Evolutionary conservation across 2,888 invertebrate species (phyloP).

Genomic region (Spicauda simplicius): DNA sequence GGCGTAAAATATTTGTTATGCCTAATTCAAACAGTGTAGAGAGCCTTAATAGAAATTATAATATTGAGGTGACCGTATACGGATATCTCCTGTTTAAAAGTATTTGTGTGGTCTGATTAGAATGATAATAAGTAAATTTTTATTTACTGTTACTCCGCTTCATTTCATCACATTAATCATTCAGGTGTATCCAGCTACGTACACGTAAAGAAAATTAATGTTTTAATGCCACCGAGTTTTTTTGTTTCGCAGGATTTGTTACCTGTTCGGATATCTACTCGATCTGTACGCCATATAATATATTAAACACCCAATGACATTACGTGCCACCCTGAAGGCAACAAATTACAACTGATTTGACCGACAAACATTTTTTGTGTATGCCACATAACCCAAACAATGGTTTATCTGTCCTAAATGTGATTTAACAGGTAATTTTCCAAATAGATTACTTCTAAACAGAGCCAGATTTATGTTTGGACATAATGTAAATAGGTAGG

Average conservation of each 20-base stretch:
- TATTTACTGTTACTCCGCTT: background rate
- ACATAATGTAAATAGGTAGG: slow-evolving; percentile 81
- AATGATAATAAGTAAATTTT: background rate
- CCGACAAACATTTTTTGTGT: slow-evolving; percentile 78
- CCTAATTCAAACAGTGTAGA: slow-evolving; percentile 31
- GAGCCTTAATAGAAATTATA: slow-evolving; percentile 22
- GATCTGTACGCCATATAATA: slow-evolving; percentile 59
- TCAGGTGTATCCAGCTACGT: background rate
- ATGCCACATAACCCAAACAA: slow-evolving; percentile 74
- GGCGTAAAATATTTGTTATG: slow-evolving; percentile 51
- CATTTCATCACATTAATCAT: background rate
- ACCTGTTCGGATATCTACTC: slow-evolving; percentile 43
- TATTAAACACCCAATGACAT: slow-evolving; percentile 68
- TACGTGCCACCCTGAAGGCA: slow-evolving; percentile 77
- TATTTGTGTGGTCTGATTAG: slow-evolving; percentile 6
- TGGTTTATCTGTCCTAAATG: slow-evolving; percentile 81
- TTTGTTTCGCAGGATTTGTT: slow-evolving; percentile 21
- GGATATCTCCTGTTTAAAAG: slow-evolving; percentile 12
- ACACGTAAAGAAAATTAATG: slow-evolving; percentile 9
- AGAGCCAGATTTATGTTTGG: slow-evolving; percentile 73
- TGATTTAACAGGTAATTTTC: slow-evolving; percentile 84
- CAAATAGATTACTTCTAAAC: slow-evolving; percentile 79
- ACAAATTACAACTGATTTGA: slow-evolving; percentile 69
- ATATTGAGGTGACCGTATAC: slow-evolving; percentile 1
- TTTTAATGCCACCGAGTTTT: slow-evolving; percentile 35